phyloP scores from a whole-genome alignment of 2,888 invertebrate species.

The Baccha elongata region DNA sequence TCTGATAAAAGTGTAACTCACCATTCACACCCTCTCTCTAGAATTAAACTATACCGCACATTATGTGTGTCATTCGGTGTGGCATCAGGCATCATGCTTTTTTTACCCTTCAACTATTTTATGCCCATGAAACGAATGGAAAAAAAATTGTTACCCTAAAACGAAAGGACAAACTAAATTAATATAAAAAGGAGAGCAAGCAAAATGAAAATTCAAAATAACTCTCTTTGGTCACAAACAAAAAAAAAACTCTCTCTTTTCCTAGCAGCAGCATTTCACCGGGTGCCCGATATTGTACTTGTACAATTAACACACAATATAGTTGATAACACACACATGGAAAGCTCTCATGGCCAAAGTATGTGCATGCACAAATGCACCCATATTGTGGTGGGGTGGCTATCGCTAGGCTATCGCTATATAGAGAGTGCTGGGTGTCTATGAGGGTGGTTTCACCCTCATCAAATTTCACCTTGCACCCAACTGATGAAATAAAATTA shows the following conservation, averaged over 20 bases:
- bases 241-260: constrained; percentile 67
- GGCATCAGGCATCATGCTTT: constrained; percentile 41
- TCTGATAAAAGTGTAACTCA: not conserved
- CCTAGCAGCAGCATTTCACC: constrained; percentile 55
- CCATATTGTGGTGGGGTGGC: constrained; percentile 18
- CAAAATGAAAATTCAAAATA: constrained; percentile 56
- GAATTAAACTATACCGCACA: constrained; percentile 37
- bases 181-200: constrained; percentile 35
- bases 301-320: constrained; percentile 42
- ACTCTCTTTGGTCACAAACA: constrained; percentile 67
- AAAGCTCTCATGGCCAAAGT: constrained; percentile 44
- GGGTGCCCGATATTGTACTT: constrained; percentile 73
- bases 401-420: too few species aligned
- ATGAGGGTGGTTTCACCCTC: constrained; percentile 60
- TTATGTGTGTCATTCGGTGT: constrained; percentile 70
- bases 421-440: not conserved
- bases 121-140: not conserved
- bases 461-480: constrained; percentile 60
- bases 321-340: constrained; percentile 11
- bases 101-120: constrained; percentile 51
- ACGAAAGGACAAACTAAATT: constrained; percentile 42
- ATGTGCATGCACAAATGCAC: constrained; percentile 55
- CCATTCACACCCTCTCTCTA: not conserved
- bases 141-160: constrained; percentile 11
- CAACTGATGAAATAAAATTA: constrained; percentile 19